Conservation (phyloP, 2,888 invertebrate genomes). For the Cerastis leucographa region DNA sequence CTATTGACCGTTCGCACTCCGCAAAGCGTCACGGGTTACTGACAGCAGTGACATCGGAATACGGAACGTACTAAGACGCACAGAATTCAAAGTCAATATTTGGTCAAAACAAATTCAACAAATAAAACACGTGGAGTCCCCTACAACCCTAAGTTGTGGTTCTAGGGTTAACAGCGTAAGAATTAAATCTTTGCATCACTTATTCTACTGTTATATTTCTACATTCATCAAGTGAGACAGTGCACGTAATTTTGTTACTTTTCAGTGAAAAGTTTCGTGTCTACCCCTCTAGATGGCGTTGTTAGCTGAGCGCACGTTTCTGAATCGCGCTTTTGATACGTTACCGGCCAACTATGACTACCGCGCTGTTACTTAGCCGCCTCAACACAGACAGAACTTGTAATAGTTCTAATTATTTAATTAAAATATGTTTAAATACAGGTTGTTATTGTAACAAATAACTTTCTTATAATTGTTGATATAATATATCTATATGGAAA, state of each 20-base stretch:
- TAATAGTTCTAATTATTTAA: background rate
- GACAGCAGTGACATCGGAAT: background rate
- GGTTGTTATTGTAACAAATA: background rate
- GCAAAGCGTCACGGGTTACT: conserved; percentile 1
- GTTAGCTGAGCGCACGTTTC: conserved; percentile 18
- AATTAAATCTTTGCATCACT: background rate
- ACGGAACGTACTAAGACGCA: background rate
- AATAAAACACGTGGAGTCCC: background rate
- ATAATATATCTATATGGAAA: background rate
- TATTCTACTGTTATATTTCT: background rate
- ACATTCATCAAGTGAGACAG: background rate
- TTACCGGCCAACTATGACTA: conserved; percentile 30
- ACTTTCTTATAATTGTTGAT: background rate
- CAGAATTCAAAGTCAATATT: background rate
- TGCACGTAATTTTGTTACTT: background rate
- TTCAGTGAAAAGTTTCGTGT: background rate
- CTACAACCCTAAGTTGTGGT: background rate
- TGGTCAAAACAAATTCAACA: background rate
- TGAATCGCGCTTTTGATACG: conserved; percentile 50
- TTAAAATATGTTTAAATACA: background rate
- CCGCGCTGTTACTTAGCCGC: background rate
- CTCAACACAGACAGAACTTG: background rate
- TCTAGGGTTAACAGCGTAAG: background rate
- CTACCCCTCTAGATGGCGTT: conserved; percentile 28
- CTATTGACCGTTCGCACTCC: background rate